phyloP scores from a whole-genome alignment of 2,888 invertebrate genomes.

The Sminthurinus aureus region DNA sequence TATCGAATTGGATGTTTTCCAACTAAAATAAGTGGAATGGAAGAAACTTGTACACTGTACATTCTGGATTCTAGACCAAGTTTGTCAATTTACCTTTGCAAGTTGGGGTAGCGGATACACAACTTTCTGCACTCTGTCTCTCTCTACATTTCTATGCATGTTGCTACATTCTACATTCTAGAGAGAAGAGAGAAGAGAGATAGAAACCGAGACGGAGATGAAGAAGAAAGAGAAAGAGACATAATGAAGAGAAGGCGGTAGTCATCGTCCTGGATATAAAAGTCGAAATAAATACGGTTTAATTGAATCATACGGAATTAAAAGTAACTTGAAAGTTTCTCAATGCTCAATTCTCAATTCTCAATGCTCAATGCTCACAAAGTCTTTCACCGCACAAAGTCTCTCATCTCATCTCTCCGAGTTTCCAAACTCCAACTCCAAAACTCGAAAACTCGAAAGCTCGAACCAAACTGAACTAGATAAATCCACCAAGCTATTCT shows the following conservation, averaged over 20 bases:
- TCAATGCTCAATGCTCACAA: background rate
- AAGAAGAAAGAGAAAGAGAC: background rate
- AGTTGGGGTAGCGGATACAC: background rate
- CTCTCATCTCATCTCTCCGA: no score
- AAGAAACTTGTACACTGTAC: background rate
- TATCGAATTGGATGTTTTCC: background rate
- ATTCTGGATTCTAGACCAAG: background rate
- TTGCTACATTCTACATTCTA: no score
- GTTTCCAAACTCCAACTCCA: no score
- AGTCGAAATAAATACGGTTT: conserved; percentile 14
- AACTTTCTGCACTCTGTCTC: no score
- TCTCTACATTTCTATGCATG: no score
- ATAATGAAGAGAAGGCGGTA: conserved; percentile 4
- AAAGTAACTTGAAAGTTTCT: conserved; percentile 5
- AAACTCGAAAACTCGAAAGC: no score
- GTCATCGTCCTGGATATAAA: background rate
- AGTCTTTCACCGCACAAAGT: background rate
- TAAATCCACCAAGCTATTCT: no score
- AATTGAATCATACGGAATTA: conserved; percentile 18
- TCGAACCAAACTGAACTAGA: no score
- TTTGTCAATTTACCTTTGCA: background rate
- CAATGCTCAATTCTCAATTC: background rate
- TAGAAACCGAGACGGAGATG: background rate
- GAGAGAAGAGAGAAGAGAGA: background rate
- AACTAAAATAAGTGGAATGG: background rate